Percentiles rank a stretch among this genome's conserved stretches.
These are phyloP conservation scores for Ambastaia sidthimunki DNA, from an alignment of 2,797 vertebrate species.

Conservation along the genomic window DNA sequence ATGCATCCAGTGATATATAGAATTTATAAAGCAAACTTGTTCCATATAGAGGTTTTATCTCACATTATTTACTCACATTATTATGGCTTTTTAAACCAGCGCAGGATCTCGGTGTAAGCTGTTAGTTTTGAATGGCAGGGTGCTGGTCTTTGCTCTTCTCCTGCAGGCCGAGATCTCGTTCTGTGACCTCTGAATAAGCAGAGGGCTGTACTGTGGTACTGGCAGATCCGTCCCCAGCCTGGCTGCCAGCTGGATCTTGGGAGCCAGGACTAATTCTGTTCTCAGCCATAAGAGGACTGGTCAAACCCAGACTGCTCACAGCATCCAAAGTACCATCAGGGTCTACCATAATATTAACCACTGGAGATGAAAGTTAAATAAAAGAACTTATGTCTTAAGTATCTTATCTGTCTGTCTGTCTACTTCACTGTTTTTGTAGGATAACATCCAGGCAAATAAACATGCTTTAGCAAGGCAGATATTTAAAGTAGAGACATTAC, in stretches of 20 bases:
- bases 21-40: constrained; percentile 19
- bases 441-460: background rate
- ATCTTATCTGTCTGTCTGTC: background rate
- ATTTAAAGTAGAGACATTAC: background rate
- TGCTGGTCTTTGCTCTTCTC: constrained; percentile 44
- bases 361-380: constrained; percentile 67
- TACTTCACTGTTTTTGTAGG: too few species aligned
- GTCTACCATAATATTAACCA: constrained; percentile 96
- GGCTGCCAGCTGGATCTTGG: constrained; percentile 62
- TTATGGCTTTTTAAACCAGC: constrained; percentile 18
- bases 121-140: constrained; percentile 55
- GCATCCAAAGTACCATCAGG: constrained; percentile 94
- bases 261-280: constrained; percentile 75
- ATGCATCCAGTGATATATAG: constrained; percentile 38
- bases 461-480: background rate
- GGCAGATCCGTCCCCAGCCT: constrained; percentile 56
- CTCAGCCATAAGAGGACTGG: constrained; percentile 78
- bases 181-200: constrained; percentile 70
- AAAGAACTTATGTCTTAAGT: constrained; percentile 2
- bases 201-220: constrained; percentile 64
- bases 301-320: constrained; percentile 84
- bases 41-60: constrained; percentile 35
- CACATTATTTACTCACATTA: constrained; percentile 35
- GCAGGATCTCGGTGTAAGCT: constrained; percentile 18
- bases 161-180: constrained; percentile 73